Evolutionary conservation across 2,888 invertebrate species (phyloP).

Genomic region (Acrobasis repandana): DNA sequence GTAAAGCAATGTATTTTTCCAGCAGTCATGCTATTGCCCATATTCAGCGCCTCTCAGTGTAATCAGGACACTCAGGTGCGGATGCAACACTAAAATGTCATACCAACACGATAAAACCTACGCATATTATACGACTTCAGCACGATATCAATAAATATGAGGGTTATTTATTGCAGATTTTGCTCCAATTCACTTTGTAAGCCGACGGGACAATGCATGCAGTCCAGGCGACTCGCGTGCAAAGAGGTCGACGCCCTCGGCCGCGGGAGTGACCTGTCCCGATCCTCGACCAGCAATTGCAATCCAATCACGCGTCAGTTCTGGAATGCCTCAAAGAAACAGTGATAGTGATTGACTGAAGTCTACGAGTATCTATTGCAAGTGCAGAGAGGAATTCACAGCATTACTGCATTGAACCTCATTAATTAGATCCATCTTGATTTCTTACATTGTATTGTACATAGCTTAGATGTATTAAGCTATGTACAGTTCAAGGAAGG

Average conservation of each 20-base stretch:
- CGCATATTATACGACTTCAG: background rate
- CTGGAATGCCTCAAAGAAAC: conserved; percentile 1
- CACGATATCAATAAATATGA: background rate
- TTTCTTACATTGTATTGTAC: too few species aligned
- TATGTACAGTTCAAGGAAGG: too few species aligned
- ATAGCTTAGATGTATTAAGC: too few species aligned
- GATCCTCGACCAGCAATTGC: conserved; percentile 35
- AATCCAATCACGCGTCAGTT: conserved; percentile 15
- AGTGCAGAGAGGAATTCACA: background rate
- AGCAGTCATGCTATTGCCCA: too few species aligned
- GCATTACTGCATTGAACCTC: background rate
- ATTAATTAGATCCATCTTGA: too few species aligned
- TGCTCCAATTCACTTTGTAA: conserved; percentile 8
- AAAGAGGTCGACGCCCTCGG: conserved; percentile 67
- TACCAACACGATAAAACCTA: background rate
- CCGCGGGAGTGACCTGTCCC: conserved; percentile 68
- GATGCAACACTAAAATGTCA: background rate
- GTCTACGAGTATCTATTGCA: conserved; percentile 3
- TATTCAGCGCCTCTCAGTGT: too few species aligned
- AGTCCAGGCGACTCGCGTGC: conserved; percentile 58
- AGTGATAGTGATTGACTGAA: background rate
- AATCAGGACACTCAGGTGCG: too few species aligned
- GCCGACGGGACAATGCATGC: conserved; percentile 61
- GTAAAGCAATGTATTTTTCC: too few species aligned
- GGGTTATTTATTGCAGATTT: background rate